Evolutionary conservation across 2,888 invertebrate genomes (phyloP).

Genomic region (Bibio marci): DNA sequence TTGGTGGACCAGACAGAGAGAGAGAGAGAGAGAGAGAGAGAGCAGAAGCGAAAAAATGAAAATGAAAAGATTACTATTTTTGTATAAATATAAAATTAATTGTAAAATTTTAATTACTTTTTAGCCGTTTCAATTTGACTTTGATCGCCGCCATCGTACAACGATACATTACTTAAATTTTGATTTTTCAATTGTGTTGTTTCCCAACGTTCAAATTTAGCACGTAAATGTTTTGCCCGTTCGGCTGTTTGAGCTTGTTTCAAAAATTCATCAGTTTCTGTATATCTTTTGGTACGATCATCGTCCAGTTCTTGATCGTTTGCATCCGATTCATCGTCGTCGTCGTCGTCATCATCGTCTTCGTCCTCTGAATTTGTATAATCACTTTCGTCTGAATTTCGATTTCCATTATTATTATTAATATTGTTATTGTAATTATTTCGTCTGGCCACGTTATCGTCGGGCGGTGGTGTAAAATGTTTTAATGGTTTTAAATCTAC

Average conservation of each 20-base stretch:
- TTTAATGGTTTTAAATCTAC: constrained; percentile 66
- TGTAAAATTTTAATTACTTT: constrained; percentile 43
- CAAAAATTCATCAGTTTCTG: constrained; percentile 42
- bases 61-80: too few relatives aligned
- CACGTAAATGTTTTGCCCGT: constrained; percentile 66
- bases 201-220: constrained; percentile 80
- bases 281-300: too few relatives aligned
- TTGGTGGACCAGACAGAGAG: too few relatives aligned
- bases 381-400: constrained; percentile 21
- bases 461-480: constrained; percentile 79
- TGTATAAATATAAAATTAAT: too few relatives aligned
- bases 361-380: constrained; percentile 31
- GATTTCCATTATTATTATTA: too few relatives aligned
- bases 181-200: constrained; percentile 39
- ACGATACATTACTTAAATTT: constrained; percentile 27
- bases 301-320: too few relatives aligned
- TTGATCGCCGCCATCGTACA: constrained; percentile 40
- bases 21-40: too few relatives aligned
- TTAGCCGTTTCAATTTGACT: constrained; percentile 75
- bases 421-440: too few relatives aligned
- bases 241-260: constrained; percentile 63
- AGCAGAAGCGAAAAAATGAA: too few relatives aligned
- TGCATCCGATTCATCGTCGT: constrained; percentile 29
- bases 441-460: constrained; percentile 34
- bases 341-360: constrained; percentile 27